Evolutionary conservation across 2,113 vertebrate genomes (phyloP).

Genomic region (Noturus placidus): DNA sequence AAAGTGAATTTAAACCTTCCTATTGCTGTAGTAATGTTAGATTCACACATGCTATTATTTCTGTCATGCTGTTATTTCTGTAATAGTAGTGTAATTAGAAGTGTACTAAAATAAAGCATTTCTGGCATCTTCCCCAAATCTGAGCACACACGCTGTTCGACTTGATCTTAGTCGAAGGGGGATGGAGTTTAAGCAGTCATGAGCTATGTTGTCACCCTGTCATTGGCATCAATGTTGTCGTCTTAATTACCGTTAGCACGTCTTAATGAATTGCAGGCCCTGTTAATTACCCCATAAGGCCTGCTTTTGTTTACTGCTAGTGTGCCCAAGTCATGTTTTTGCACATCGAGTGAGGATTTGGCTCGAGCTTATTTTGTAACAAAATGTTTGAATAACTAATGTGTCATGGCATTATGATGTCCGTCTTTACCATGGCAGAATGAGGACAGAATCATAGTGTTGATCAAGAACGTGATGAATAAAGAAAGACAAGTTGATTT

Average conservation of each 20-base stretch:
- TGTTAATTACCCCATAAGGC: constrained; percentile 46
- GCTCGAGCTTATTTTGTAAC: constrained; percentile 36
- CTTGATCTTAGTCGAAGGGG: constrained; percentile 30
- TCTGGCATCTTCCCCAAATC: constrained; percentile 4
- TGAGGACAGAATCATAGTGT: not conserved
- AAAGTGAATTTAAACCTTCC: constrained; percentile 18
- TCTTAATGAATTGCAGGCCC: constrained; percentile 43
- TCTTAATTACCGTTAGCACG: constrained; percentile 47
- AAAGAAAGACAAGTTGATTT: not conserved
- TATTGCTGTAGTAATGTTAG: constrained; percentile 23
- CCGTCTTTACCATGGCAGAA: constrained; percentile 12
- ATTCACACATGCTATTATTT: constrained; percentile 35
- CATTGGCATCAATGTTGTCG: constrained; percentile 28
- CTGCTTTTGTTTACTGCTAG: constrained; percentile 49
- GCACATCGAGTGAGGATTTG: constrained; percentile 46
- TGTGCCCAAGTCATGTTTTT: constrained; percentile 28
- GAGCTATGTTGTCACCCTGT: constrained; percentile 37
- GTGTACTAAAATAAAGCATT: constrained; percentile 22
- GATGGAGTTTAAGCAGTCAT: constrained; percentile 26
- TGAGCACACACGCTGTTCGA: constrained; percentile 26
- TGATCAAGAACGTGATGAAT: constrained; percentile 20
- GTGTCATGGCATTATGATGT: constrained; percentile 43
- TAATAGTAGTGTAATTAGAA: constrained; percentile 25
- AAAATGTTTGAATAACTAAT: constrained; percentile 44
- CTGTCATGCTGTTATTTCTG: not conserved